Conservation (phyloP, 2,888 invertebrate genomes). For the Dilophus febrilis region DNA sequence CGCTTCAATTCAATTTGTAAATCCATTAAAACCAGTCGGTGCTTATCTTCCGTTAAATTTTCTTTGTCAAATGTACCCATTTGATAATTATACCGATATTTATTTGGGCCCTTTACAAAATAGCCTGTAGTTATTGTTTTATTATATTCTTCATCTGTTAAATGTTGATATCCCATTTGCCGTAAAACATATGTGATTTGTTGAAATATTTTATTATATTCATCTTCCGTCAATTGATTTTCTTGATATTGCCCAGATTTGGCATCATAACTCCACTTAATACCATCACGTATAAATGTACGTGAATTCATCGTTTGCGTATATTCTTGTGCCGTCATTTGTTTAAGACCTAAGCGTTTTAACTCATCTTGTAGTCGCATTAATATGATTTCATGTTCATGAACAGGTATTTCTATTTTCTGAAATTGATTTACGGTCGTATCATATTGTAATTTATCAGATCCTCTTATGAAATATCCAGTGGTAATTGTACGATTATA, state of each 20-base stretch:
- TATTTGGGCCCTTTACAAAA: neutral
- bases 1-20: neutral
- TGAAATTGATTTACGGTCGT: no score
- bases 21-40: neutral
- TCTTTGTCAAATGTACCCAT: neutral
- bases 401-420: no score
- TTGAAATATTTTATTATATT: neutral
- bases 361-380: no score
- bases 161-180: neutral
- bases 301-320: neutral
- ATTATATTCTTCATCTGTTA: neutral
- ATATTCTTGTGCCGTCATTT: no score
- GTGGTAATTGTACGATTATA: neutral
- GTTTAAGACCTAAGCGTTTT: no score
- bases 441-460: no score
- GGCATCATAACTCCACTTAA: slow-evolving; percentile 1
- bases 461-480: neutral
- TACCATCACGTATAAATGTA: neutral
- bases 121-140: neutral
- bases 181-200: neutral
- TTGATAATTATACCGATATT: neutral
- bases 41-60: neutral
- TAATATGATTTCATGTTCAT: no score
- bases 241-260: neutral
- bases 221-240: neutral